phyloP scores from a whole-genome alignment of 2,888 invertebrate species.

The Rhamnusium bicolor region DNA sequence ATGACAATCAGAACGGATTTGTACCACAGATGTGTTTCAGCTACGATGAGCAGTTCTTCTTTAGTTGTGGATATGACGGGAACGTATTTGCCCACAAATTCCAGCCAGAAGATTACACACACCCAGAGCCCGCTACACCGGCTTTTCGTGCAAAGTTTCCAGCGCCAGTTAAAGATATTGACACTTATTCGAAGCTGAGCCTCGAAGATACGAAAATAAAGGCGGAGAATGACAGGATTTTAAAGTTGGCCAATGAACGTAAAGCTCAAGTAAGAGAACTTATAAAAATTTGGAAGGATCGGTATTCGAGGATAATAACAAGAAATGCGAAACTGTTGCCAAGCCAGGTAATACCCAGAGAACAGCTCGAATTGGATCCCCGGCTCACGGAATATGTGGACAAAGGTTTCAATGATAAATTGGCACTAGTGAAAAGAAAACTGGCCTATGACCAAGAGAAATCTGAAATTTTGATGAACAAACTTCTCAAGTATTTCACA shows the following conservation, averaged over 20 bases:
- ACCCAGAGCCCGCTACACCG: constrained; percentile 37
- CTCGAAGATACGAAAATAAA: constrained; percentile 82
- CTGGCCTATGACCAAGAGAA: constrained; percentile 82
- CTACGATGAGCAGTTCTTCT: constrained; percentile 74
- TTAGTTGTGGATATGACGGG: constrained; percentile 74
- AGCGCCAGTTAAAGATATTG: constrained; percentile 65
- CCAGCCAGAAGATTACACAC: constrained; percentile 69
- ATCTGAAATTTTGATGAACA: constrained; percentile 74
- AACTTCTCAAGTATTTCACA: constrained; percentile 74
- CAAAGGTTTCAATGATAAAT: constrained; percentile 75
- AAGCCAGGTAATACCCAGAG: constrained; percentile 75
- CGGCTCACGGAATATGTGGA: constrained; percentile 79
- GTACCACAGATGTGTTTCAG: constrained; percentile 79
- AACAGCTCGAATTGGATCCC: constrained; percentile 79
- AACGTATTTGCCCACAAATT: constrained; percentile 83
- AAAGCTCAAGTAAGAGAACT: constrained; percentile 67
- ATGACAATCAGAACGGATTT: constrained; percentile 81
- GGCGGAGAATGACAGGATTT: constrained; percentile 77
- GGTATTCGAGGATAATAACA: constrained; percentile 61
- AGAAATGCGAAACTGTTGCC: constrained; percentile 75
- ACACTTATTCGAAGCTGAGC: constrained; percentile 68
- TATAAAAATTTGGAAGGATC: constrained; percentile 74
- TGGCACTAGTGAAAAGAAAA: constrained; percentile 78
- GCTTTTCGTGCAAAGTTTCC: constrained; percentile 22
- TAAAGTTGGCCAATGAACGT: constrained; percentile 77